Percentiles rank a stretch among this genome's conserved stretches.
phyloP scores from a whole-genome alignment of 2,888 invertebrate genomes.

The Neoascia interrupta region DNA sequence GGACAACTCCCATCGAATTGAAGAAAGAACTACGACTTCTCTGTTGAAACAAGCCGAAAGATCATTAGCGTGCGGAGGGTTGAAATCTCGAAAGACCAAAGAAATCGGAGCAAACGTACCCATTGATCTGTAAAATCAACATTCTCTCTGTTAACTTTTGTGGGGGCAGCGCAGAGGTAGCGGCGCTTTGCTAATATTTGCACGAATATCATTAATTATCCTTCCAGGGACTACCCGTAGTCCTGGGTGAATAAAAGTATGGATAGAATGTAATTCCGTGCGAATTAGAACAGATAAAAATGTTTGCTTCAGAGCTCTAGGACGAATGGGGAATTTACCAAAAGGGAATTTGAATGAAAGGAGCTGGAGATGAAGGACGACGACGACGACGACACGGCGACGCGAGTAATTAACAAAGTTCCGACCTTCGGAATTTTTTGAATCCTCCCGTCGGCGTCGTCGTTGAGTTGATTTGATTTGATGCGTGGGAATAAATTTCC shows the following conservation, averaged over 20 bases:
- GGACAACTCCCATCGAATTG: slow-evolving; percentile 4
- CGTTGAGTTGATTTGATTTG: no score
- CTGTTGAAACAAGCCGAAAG: slow-evolving; percentile 38
- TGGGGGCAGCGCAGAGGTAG: slow-evolving; percentile 55
- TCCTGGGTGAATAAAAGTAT: background rate
- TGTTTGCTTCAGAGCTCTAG: slow-evolving; percentile 15
- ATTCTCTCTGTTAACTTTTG: slow-evolving; percentile 35
- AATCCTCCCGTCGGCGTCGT: slow-evolving; percentile 11
- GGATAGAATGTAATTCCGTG: slow-evolving; percentile 39
- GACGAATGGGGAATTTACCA: background rate
- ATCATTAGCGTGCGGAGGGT: slow-evolving; percentile 68
- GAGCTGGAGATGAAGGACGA: background rate
- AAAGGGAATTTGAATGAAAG: background rate
- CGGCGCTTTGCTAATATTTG: slow-evolving; percentile 63
- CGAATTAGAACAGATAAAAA: slow-evolving; percentile 46
- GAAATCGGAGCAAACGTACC: slow-evolving; percentile 56
- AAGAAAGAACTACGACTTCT: slow-evolving; percentile 6
- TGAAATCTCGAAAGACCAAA: slow-evolving; percentile 47
- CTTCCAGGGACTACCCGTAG: background rate
- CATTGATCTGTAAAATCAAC: slow-evolving; percentile 70
- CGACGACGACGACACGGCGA: background rate
- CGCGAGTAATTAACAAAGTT: slow-evolving; percentile 55
- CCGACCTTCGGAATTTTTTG: slow-evolving; percentile 40
- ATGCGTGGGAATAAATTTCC: slow-evolving; percentile 59
- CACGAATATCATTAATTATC: slow-evolving; percentile 68